A percentile compares a stretch with the other conserved stretches of the same genome.
phyloP scores from a whole-genome alignment of 1,140 invertebrate genomes.

The Ctenoplectra terminalis region DNA sequence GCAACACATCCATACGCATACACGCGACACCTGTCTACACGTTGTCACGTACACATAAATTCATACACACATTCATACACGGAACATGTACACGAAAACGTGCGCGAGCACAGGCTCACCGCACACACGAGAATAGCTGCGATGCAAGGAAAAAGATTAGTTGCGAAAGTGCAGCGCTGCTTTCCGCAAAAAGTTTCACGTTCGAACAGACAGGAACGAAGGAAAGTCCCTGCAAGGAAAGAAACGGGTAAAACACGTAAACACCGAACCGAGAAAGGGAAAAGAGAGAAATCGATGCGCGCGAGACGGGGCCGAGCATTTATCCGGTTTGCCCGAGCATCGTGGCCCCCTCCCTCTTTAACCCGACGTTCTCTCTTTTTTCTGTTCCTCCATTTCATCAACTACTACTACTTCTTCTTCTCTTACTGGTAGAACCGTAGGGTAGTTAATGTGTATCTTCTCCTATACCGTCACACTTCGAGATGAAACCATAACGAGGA shows the following conservation, averaged over 20 bases:
- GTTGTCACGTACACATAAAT: no score
- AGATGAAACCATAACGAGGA: slow-evolving; percentile 57
- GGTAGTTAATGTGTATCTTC: slow-evolving; percentile 61
- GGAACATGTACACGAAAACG: background rate
- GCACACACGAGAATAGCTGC: slow-evolving; percentile 40
- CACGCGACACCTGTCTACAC: background rate
- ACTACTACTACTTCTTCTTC: slow-evolving; percentile 49
- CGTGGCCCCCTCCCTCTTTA: background rate
- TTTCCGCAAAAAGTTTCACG: slow-evolving; percentile 53
- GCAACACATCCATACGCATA: slow-evolving; percentile 11
- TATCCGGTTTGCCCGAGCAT: slow-evolving; percentile 33
- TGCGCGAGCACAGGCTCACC: no score
- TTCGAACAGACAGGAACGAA: slow-evolving; percentile 65
- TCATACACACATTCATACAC: background rate
- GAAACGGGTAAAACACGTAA: slow-evolving; percentile 61
- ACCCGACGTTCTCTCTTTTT: slow-evolving; percentile 56
- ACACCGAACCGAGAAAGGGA: slow-evolving; percentile 40
- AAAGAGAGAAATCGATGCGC: slow-evolving; percentile 53
- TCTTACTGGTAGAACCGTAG: slow-evolving; percentile 56
- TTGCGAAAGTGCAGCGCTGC: slow-evolving; percentile 54
- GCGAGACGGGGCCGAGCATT: slow-evolving; percentile 36
- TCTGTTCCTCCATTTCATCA: slow-evolving; percentile 61
- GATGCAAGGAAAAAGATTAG: slow-evolving; percentile 53
- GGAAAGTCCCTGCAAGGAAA: slow-evolving; percentile 57
- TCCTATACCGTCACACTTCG: slow-evolving; percentile 70